Conservation (phyloP, 35 echinoderm and acorn worm genomes). For the Amphiura filiformis region DNA sequence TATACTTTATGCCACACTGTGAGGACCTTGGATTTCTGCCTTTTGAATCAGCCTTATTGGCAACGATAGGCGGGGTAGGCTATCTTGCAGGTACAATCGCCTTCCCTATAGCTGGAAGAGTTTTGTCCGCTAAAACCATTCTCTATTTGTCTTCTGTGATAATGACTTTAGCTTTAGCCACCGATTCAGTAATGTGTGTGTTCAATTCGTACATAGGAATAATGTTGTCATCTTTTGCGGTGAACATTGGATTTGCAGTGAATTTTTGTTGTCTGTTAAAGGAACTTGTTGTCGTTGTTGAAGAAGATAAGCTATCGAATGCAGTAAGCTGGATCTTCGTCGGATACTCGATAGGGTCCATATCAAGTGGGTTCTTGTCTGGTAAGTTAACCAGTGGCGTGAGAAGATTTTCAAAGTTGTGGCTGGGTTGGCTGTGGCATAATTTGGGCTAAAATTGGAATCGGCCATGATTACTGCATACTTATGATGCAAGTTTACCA, state of each 20-base stretch:
- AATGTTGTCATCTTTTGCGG: background rate
- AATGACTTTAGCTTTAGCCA: background rate
- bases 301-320: background rate
- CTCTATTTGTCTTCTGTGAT: background rate
- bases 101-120: background rate
- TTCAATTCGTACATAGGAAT: background rate
- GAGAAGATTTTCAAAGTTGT: too few relatives aligned
- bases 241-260: background rate
- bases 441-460: too few relatives aligned
- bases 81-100: background rate
- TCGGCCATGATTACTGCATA: too few relatives aligned
- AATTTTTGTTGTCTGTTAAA: background rate
- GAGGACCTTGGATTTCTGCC: background rate
- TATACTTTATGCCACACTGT: background rate
- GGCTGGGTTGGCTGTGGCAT: too few relatives aligned
- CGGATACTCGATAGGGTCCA: background rate
- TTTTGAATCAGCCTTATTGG: background rate
- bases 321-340: background rate
- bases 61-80: background rate
- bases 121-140: background rate
- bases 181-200: background rate
- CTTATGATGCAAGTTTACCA: too few relatives aligned
- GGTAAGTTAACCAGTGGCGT: too few relatives aligned
- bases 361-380: background rate
- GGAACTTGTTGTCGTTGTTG: background rate